phyloP scores from a whole-genome alignment of 2,888 invertebrate species.

The Leucoptera coffeella region DNA sequence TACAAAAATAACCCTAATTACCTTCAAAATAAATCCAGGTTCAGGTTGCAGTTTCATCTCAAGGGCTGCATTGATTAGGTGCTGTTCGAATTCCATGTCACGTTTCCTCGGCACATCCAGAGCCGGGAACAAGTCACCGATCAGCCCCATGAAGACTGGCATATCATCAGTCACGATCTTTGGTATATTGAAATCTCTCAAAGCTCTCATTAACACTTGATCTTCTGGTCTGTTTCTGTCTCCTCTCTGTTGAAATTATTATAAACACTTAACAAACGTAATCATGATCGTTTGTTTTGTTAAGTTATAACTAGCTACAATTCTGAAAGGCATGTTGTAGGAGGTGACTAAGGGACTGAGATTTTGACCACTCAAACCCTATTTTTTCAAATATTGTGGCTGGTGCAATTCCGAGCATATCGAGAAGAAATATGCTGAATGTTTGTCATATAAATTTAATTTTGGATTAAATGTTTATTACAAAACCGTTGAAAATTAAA shows the following conservation, averaged over 20 bases:
- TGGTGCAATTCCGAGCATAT: too few relatives aligned
- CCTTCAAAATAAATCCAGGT: conserved; percentile 79
- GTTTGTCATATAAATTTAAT: too few relatives aligned
- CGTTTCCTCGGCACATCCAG: conserved; percentile 87
- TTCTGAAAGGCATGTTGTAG: too few relatives aligned
- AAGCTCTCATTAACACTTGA: conserved; percentile 88
- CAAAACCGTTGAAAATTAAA: background rate
- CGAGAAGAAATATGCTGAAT: too few relatives aligned
- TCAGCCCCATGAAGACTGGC: conserved; percentile 89
- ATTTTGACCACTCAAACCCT: too few relatives aligned
- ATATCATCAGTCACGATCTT: conserved; percentile 91
- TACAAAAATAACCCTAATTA: conserved; percentile 17
- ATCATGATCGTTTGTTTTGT: too few relatives aligned
- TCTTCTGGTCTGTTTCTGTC: conserved; percentile 79
- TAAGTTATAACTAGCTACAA: too few relatives aligned
- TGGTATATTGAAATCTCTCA: conserved; percentile 91
- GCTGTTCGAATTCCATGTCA: conserved; percentile 77
- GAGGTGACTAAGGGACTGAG: too few relatives aligned
- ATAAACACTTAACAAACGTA: too few relatives aligned
- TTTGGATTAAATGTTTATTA: background rate
- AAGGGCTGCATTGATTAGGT: conserved; percentile 67
- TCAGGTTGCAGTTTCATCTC: conserved; percentile 87
- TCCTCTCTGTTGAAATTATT: conserved; percentile 58
- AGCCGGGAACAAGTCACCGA: conserved; percentile 89
- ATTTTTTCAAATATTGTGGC: too few relatives aligned